A percentile compares a stretch with the other conserved stretches of the same genome.
These are phyloP conservation scores for Pyrgus malvae DNA, from an alignment of 2,888 invertebrate species.

Conservation along the genomic window DNA sequence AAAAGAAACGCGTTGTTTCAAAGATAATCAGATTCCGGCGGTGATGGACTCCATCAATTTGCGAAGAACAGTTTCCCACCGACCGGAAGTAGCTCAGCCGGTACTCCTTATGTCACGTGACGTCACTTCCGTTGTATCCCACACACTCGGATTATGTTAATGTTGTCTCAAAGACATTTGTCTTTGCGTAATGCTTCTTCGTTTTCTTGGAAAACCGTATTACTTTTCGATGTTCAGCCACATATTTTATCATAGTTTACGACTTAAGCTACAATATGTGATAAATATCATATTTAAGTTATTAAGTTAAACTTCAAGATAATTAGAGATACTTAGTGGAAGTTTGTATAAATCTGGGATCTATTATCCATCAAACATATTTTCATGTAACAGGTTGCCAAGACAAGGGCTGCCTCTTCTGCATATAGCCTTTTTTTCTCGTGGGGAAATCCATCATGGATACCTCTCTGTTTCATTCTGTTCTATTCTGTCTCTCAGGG, in stretches of 20 bases:
- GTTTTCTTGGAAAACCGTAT: constrained; percentile 50
- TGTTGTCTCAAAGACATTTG: constrained; percentile 72
- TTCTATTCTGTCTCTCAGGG: too few relatives aligned
- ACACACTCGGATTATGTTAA: constrained; percentile 73
- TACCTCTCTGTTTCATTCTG: too few relatives aligned
- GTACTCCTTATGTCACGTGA: constrained; percentile 44
- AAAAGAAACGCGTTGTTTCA: constrained; percentile 17
- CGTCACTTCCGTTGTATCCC: constrained; percentile 67
- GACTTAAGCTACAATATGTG: constrained; percentile 29
- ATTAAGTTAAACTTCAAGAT: too few relatives aligned
- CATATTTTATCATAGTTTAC: constrained; percentile 59
- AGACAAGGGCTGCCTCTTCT: too few relatives aligned
- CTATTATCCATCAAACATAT: too few relatives aligned
- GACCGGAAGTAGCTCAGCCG: constrained; percentile 47
- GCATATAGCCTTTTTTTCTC: too few relatives aligned
- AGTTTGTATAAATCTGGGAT: too few relatives aligned
- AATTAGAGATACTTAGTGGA: too few relatives aligned
- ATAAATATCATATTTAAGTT: too few relatives aligned
- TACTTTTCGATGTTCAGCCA: constrained; percentile 65
- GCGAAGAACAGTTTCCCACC: constrained; percentile 39
- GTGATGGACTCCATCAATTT: constrained; percentile 56
- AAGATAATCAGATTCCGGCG: constrained; percentile 49
- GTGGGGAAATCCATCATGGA: too few relatives aligned
- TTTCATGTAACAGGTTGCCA: too few relatives aligned
- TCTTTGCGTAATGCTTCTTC: constrained; percentile 67